Percentiles rank a stretch among this genome's conserved stretches.
Evolutionary conservation across 2,113 vertebrate genomes (phyloP).

Genomic region (Genyomyrus donnyi): DNA sequence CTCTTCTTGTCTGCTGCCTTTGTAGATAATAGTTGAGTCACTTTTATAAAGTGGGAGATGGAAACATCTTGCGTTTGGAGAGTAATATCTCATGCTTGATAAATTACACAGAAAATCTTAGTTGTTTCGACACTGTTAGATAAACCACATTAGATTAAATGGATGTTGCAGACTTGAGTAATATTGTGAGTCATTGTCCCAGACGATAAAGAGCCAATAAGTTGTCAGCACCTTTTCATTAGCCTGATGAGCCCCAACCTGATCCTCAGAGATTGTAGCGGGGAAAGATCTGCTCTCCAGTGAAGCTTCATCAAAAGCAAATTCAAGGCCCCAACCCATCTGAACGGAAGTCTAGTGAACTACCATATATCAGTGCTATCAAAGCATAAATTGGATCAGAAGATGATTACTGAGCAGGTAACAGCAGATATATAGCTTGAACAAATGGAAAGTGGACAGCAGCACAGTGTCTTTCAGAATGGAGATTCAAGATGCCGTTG

Average conservation of each 20-base stretch:
- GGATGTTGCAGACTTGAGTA: not conserved
- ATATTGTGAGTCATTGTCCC: not conserved
- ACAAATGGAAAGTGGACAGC: not conserved
- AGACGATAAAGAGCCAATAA: not conserved
- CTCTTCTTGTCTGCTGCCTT: not conserved
- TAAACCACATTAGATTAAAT: not conserved
- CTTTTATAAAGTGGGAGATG: not conserved
- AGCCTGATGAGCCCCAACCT: not conserved
- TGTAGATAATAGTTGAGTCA: not conserved
- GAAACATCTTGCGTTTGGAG: not conserved
- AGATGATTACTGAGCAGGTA: not conserved
- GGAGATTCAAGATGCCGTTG: not conserved
- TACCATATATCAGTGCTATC: not conserved
- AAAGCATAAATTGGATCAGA: not conserved
- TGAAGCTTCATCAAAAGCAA: not conserved
- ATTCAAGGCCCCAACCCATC: not conserved
- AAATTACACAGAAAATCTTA: not conserved
- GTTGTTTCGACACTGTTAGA: not conserved
- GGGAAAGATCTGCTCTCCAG: not conserved
- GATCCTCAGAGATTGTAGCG: not conserved
- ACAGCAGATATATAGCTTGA: not conserved
- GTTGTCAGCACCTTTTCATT: slow-evolving; percentile 2
- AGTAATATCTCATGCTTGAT: not conserved
- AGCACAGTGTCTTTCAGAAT: not conserved
- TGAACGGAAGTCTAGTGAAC: not conserved